Conservation (phyloP, 2,113 vertebrate genomes). For the Hippocampus mohnikei region DNA sequence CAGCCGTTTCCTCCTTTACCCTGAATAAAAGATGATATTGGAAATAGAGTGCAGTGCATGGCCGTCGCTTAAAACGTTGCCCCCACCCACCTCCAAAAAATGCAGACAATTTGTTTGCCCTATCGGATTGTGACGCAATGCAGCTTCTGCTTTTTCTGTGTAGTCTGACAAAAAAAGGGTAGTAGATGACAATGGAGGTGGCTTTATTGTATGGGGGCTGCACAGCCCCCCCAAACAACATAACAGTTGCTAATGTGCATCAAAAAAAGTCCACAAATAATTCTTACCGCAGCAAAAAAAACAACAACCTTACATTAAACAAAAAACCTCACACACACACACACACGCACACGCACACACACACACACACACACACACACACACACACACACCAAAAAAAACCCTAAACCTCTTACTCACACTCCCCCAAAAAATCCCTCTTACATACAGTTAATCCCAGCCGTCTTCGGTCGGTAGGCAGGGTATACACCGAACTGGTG, state of each 20-base stretch:
- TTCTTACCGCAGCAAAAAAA: not conserved
- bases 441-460: too few species aligned
- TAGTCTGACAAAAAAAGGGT: not conserved
- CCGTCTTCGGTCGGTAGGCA: too few species aligned
- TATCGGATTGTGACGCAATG: not conserved
- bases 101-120: not conserved
- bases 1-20: conserved; percentile 65
- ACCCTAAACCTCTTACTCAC: too few species aligned
- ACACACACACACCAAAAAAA: too few species aligned
- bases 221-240: too few species aligned
- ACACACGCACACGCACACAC: too few species aligned
- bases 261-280: too few species aligned
- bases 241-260: too few species aligned
- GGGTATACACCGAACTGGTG: too few species aligned
- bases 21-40: conserved; percentile 44
- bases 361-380: too few species aligned
- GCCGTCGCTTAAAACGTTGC: not conserved
- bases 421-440: too few species aligned
- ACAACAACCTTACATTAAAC: not conserved
- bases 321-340: too few species aligned
- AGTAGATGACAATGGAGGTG: not conserved
- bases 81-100: not conserved
- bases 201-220: not conserved
- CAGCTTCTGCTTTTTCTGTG: not conserved
- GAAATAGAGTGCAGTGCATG: not conserved